Conservation (phyloP, 2,888 invertebrate species). For the Thelaira solivaga region DNA sequence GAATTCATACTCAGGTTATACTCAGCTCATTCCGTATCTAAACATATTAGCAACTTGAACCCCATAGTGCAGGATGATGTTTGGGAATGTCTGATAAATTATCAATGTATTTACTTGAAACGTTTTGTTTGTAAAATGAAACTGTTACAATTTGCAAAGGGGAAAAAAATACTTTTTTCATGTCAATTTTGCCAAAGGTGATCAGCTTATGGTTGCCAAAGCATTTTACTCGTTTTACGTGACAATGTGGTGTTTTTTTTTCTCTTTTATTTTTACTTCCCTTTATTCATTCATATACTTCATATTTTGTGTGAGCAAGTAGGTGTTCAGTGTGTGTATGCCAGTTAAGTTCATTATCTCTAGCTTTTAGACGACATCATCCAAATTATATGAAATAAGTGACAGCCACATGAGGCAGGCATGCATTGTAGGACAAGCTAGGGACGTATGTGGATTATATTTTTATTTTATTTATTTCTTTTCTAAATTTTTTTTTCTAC, state of each 20-base stretch:
- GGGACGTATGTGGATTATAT: conserved; percentile 32
- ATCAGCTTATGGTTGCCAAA: conserved; percentile 60
- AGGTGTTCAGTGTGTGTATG: not conserved
- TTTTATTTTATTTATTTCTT: not conserved
- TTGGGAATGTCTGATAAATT: not conserved
- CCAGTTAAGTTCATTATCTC: conserved; percentile 53
- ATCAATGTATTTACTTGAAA: not conserved
- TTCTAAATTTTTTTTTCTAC: not conserved
- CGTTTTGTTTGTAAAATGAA: not conserved
- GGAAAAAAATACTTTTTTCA: conserved; percentile 13
- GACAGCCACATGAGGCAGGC: conserved; percentile 52
- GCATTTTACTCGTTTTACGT: conserved; percentile 51
- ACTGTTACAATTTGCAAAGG: conserved; percentile 24
- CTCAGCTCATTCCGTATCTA: not conserved
- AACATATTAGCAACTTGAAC: not conserved
- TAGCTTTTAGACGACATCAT: conserved; percentile 38
- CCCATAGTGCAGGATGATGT: not conserved
- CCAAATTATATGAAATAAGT: conserved; percentile 56
- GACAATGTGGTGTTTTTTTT: conserved; percentile 37
- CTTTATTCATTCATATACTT: not conserved
- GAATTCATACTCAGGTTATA: not conserved
- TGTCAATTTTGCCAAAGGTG: conserved; percentile 56
- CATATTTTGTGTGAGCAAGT: not conserved
- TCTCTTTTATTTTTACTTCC: not conserved
- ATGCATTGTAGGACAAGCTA: conserved; percentile 47